These are phyloP conservation scores for Plutomurus gul DNA, from an alignment of 1,140 invertebrate species.

Conservation along the genomic window DNA sequence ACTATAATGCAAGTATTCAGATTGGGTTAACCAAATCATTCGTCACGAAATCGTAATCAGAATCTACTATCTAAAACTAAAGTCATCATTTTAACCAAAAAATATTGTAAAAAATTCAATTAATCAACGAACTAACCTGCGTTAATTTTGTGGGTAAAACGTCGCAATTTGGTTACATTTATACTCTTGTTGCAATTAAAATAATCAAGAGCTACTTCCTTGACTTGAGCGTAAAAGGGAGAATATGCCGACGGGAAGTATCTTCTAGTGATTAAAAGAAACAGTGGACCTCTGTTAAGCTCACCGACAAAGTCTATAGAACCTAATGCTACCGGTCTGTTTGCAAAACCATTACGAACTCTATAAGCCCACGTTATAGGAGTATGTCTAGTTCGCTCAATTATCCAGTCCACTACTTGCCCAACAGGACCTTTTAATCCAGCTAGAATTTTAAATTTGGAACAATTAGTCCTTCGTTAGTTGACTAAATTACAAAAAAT, in stretches of 20 bases:
- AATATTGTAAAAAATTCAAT: background rate
- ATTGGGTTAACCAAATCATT: background rate
- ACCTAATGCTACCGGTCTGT: conserved; percentile 44
- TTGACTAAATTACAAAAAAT: no score
- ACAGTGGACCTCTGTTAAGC: conserved; percentile 45
- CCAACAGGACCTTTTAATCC: conserved; percentile 46
- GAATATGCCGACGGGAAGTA: conserved; percentile 51
- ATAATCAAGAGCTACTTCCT: conserved; percentile 52
- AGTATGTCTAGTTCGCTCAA: conserved; percentile 39
- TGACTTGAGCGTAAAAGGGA: conserved; percentile 50
- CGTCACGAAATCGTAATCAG: background rate
- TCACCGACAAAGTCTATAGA: conserved; percentile 45
- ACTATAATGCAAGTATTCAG: background rate
- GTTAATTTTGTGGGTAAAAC: conserved; percentile 50
- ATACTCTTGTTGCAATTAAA: conserved; percentile 53
- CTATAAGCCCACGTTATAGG: conserved; percentile 52
- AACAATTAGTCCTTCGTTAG: background rate
- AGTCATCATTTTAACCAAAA: background rate
- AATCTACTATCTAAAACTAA: background rate
- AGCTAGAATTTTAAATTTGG: no score
- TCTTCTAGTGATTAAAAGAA: conserved; percentile 50
- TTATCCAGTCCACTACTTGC: conserved; percentile 51
- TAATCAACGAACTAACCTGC: conserved; percentile 44
- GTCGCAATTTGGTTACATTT: conserved; percentile 50
- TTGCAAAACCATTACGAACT: conserved; percentile 52